phyloP scores from a whole-genome alignment of 2,888 invertebrate genomes.

The Cephus nigrinus region DNA sequence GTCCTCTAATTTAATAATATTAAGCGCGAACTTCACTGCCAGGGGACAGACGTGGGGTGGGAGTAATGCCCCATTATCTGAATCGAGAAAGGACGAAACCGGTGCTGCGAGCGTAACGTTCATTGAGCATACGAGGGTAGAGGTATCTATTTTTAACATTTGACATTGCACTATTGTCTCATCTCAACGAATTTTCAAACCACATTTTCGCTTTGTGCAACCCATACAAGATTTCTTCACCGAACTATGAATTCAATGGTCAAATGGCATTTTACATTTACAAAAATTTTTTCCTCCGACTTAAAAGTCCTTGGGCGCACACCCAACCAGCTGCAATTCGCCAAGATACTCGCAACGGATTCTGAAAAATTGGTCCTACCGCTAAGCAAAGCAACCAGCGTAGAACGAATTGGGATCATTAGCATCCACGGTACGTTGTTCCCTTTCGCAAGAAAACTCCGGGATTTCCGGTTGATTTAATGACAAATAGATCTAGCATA shows the following conservation, averaged over 20 bases:
- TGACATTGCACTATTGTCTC: neutral
- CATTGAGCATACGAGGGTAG: neutral
- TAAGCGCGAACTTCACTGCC: slow-evolving; percentile 50
- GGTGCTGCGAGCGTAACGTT: neutral
- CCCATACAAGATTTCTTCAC: neutral
- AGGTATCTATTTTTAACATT: neutral
- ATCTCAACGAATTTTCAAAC: neutral
- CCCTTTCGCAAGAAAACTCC: neutral
- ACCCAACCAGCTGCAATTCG: neutral
- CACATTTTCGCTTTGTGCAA: neutral
- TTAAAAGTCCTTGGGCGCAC: neutral
- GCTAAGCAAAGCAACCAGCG: neutral
- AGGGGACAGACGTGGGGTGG: slow-evolving; percentile 3
- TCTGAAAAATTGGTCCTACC: neutral
- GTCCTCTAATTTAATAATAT: slow-evolving; percentile 62
- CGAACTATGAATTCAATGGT: neutral
- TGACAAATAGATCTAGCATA: slow-evolving; percentile 39
- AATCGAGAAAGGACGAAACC: slow-evolving; percentile 1
- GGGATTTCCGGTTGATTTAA: slow-evolving; percentile 32
- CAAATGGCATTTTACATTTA: neutral
- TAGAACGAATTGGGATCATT: slow-evolving; percentile 52
- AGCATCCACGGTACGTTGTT: slow-evolving; percentile 29
- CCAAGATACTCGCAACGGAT: neutral
- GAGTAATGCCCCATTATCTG: slow-evolving; percentile 1
- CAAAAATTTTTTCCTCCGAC: neutral